Conservation (phyloP, 2,888 invertebrate genomes). For the Gryllus longicercus region DNA sequence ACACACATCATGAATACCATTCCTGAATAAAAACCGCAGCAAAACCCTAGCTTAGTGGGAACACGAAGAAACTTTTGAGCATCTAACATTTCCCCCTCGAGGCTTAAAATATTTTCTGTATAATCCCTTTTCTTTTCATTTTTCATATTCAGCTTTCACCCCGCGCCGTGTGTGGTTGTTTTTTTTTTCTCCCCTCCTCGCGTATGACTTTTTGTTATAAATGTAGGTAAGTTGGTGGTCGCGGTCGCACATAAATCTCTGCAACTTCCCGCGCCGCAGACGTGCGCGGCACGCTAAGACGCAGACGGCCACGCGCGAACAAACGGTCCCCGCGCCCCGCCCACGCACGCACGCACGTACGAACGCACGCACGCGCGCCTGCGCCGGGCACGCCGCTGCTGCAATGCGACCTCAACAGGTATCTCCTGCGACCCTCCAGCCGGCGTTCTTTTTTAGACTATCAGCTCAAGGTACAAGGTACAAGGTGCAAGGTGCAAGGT, state of each 20-base stretch:
- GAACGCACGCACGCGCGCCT: too few relatives aligned
- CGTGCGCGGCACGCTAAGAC: neutral
- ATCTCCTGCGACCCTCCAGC: too few relatives aligned
- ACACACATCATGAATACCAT: too few relatives aligned
- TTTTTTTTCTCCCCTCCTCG: neutral
- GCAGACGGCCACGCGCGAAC: neutral
- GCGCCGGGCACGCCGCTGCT: too few relatives aligned
- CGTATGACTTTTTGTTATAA: neutral
- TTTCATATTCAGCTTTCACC: conserved; percentile 17
- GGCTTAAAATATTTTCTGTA: neutral
- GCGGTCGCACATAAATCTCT: neutral
- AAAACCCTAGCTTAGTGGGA: neutral
- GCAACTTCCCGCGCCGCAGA: neutral
- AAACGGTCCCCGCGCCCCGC: too few relatives aligned
- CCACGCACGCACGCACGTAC: too few relatives aligned
- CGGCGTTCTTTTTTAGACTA: too few relatives aligned
- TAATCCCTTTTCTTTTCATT: neutral
- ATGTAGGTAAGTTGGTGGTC: neutral
- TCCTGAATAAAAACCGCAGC: too few relatives aligned
- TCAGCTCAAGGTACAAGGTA: too few relatives aligned
- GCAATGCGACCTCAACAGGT: too few relatives aligned
- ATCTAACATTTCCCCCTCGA: neutral
- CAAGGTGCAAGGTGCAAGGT: too few relatives aligned
- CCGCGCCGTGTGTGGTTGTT: neutral
- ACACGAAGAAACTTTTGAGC: neutral